Percentiles rank a stretch among this genome's conserved stretches.
Conservation (phyloP, 1,140 invertebrate species). For the Neelides sp. region DNA sequence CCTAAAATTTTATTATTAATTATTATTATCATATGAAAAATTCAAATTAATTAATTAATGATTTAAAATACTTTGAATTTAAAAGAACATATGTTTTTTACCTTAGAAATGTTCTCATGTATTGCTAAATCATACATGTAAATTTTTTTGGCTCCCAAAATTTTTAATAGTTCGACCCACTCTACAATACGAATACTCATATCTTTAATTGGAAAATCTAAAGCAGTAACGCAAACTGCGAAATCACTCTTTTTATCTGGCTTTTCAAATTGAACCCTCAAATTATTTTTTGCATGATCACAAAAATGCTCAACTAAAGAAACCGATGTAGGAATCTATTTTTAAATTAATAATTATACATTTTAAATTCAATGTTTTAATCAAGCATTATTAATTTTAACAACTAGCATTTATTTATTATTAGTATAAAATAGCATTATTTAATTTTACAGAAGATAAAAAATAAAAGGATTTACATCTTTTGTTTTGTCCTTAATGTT, state of each 20-base stretch:
- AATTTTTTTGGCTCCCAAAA: conserved; percentile 43
- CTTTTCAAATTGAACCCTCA: conserved; percentile 27
- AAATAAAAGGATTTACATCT: too few species aligned
- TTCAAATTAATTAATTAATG: too few species aligned
- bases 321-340: conserved; percentile 16
- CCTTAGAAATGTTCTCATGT: conserved; percentile 39
- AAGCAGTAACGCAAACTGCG: conserved; percentile 45
- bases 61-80: too few species aligned
- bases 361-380: too few species aligned
- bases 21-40: conserved; percentile 19
- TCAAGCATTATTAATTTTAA: too few species aligned
- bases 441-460: too few species aligned
- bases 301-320: conserved; percentile 8
- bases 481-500: too few species aligned
- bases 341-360: too few species aligned
- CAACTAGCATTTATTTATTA: too few species aligned
- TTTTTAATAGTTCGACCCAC: conserved; percentile 42
- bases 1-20: neutral
- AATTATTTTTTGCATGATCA: conserved; percentile 16
- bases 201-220: conserved; percentile 42
- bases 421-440: too few species aligned
- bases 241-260: conserved; percentile 36
- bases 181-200: conserved; percentile 39
- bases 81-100: too few species aligned
- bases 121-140: conserved; percentile 42